Evolutionary conservation across 2,888 invertebrate genomes (phyloP), one percentile per base, ranked within the genome.

Genomic region (Biston betularia): DNA sequence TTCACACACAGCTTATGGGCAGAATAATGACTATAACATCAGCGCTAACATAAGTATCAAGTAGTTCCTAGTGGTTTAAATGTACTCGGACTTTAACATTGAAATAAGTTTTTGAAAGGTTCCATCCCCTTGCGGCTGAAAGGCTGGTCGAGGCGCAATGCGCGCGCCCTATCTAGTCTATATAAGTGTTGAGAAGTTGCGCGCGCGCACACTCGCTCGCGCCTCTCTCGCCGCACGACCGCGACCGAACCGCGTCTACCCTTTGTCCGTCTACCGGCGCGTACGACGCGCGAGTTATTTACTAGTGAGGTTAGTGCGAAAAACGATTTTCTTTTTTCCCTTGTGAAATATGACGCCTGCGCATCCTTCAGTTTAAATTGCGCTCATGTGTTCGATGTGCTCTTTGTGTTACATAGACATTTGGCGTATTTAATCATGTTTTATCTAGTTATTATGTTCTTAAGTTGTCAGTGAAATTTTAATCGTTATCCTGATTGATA

Each of bases 161-260:
- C 77, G 76, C 79, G 76, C 79, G 83, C 78, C 83, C 89, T 91
- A 90, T 90, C 92, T 82, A 79, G 83, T 83, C 77, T 92, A 92
- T 93, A 92, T 82, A 93, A 91, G 82, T 65, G 79, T 75, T 69
- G 81, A 60, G 67, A 50, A 72, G 72, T 34, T 82, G 93, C 92
- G 92, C 93, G 90, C 86, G 90, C 93, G 90, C 93, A 88, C 93
- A 91, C 85, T 91, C 85, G 90, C 82, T 82, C 83, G 74, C 83
- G 82, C 81, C 84, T 85, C 85, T 65, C 81, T 66, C 81, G 85
- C 80, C 78, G 87, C 83, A 84, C 89, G 85, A 84, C 80, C 86
- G 85, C 89, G 85, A 84, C 80, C 87, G 85, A 84, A 88, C 50
- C 59, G 59, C 63, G 50, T 87, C 83, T 87, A 83, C 86, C 86